phyloP scores from a whole-genome alignment of 2,888 invertebrate genomes.

The Himalopsyche japonica region DNA sequence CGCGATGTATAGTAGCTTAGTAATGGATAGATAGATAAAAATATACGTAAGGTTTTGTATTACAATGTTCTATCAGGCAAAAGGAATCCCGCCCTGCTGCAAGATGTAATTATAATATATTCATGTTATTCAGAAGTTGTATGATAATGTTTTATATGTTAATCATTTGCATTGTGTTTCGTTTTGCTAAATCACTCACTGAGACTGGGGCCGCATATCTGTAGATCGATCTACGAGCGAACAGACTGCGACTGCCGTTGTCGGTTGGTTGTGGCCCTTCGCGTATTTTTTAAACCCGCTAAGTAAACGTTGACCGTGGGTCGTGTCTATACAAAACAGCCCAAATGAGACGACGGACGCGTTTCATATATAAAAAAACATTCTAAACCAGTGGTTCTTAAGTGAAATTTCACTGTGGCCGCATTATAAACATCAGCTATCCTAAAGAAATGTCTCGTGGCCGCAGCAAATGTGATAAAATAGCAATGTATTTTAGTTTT shows the following conservation, averaged over 20 bases:
- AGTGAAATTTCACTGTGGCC: too few relatives aligned
- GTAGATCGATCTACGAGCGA: constrained; percentile 16
- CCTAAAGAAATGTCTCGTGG: too few relatives aligned
- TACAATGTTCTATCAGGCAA: constrained; percentile 5
- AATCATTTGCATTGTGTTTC: constrained; percentile 68
- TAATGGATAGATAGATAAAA: background rate
- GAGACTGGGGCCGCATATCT: constrained; percentile 29
- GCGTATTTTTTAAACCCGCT: background rate
- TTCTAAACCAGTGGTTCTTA: too few relatives aligned
- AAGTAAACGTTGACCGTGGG: background rate
- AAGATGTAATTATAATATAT: constrained; percentile 32
- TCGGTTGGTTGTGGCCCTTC: background rate
- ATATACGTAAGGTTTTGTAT: background rate
- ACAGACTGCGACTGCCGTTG: background rate
- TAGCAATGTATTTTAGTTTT: too few relatives aligned
- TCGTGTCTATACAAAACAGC: background rate
- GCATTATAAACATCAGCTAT: too few relatives aligned
- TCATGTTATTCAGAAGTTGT: constrained; percentile 40
- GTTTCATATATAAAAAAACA: too few relatives aligned
- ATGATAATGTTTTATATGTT: constrained; percentile 60
- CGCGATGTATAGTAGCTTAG: too few relatives aligned
- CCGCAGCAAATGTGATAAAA: too few relatives aligned
- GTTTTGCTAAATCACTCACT: constrained; percentile 63
- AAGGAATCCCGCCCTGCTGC: constrained; percentile 10
- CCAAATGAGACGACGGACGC: background rate